These are phyloP conservation scores for Rousettus leschenaultii DNA, from an alignment of 2,113 vertebrate species.

Conservation along the genomic window DNA sequence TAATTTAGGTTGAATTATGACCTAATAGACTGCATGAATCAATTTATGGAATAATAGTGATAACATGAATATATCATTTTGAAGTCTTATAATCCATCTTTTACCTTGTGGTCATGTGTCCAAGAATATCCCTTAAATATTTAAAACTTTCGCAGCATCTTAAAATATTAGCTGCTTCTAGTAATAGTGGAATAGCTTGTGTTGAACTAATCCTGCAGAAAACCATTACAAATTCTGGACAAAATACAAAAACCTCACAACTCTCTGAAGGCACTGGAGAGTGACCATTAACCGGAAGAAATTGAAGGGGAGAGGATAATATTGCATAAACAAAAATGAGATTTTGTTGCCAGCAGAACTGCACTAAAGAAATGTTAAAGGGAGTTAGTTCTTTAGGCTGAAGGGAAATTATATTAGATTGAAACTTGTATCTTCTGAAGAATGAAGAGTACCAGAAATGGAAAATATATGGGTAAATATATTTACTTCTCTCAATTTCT, in stretches of 20 bases:
- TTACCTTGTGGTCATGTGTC: background rate
- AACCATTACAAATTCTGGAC: conserved; percentile 45
- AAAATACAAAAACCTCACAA: conserved; percentile 8
- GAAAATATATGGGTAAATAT: background rate
- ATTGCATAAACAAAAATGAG: conserved; percentile 20
- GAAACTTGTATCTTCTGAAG: background rate
- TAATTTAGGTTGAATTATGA: conserved; percentile 28
- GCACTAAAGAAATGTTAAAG: background rate
- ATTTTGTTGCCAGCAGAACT: conserved; percentile 18
- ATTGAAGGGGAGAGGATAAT: conserved; percentile 19
- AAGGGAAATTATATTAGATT: background rate
- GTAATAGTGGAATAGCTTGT: conserved; percentile 11
- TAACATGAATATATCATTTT: conserved; percentile 6
- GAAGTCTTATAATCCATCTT: conserved; percentile 2
- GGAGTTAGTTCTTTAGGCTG: background rate
- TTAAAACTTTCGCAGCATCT: conserved; percentile 33
- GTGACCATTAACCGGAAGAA: conserved; percentile 32
- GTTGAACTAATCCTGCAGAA: conserved; percentile 49
- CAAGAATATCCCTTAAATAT: conserved; percentile 40
- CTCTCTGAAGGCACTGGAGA: conserved; percentile 31
- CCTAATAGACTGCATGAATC: background rate
- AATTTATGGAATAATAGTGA: background rate
- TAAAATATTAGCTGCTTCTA: conserved; percentile 22
- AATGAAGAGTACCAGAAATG: conserved; percentile 8
- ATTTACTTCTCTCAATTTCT: background rate